Percentiles rank a stretch among this genome's conserved stretches.
These are phyloP conservation scores for Noctua janthe DNA, from an alignment of 2,888 invertebrate genomes.

Conservation along the genomic window DNA sequence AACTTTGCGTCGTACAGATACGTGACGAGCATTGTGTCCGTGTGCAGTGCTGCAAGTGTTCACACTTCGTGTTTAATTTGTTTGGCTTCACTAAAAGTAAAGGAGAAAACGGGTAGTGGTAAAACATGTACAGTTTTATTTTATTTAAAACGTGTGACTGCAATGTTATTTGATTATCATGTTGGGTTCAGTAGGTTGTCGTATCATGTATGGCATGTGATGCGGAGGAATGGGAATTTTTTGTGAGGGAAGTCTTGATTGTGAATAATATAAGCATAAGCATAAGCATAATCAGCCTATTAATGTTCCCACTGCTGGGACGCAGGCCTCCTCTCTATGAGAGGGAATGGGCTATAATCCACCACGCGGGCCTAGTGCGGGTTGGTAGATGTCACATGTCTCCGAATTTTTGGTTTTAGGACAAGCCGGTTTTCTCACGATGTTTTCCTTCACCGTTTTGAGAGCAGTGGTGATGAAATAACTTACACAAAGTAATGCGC, in stretches of 20 bases:
- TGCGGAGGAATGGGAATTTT: not conserved
- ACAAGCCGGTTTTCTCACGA: no score
- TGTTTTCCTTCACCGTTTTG: no score
- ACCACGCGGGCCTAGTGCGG: no score
- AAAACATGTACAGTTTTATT: not conserved
- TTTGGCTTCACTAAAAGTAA: constrained; percentile 20
- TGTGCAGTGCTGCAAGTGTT: constrained; percentile 41
- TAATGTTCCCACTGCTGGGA: no score
- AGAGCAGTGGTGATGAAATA: no score
- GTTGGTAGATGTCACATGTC: no score
- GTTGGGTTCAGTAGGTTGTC: not conserved
- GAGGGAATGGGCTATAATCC: no score
- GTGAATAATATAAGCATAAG: not conserved
- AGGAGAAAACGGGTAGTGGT: not conserved
- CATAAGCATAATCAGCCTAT: no score
- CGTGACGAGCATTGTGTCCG: constrained; percentile 53
- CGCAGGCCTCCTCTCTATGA: no score
- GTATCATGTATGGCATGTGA: not conserved
- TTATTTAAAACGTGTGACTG: not conserved
- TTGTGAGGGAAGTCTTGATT: not conserved
- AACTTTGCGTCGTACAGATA: constrained; percentile 41
- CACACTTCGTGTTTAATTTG: constrained; percentile 40
- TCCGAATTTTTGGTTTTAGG: no score
- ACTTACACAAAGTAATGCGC: no score
- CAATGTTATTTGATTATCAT: not conserved